These are phyloP conservation scores for Lutjanus campechanus DNA, from an alignment of 2,797 vertebrate species.

Conservation along the genomic window DNA sequence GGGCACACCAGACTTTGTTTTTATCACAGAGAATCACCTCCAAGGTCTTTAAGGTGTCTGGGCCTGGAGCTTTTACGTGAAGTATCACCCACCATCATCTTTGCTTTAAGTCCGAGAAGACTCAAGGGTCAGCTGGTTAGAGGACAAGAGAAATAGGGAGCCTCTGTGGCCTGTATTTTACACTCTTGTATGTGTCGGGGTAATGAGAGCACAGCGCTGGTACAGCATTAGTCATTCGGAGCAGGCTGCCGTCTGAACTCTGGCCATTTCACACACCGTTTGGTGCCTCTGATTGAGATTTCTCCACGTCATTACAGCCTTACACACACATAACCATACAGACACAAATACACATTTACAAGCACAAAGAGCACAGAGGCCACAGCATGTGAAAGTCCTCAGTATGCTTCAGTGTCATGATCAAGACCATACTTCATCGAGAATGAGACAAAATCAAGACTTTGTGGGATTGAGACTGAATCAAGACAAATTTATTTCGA, in stretches of 20 bases:
- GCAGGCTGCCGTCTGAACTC: constrained; percentile 62
- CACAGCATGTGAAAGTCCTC: background rate
- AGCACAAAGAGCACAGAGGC: background rate
- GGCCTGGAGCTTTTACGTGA: constrained; percentile 30
- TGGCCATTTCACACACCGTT: constrained; percentile 72
- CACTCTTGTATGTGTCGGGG: constrained; percentile 29
- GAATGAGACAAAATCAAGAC: too few relatives aligned
- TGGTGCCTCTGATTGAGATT: constrained; percentile 67
- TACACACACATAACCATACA: background rate
- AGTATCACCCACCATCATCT: constrained; percentile 3
- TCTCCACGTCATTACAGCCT: constrained; percentile 56
- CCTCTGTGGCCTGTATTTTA: constrained; percentile 37
- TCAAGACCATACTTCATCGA: too few relatives aligned
- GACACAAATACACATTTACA: background rate
- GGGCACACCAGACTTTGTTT: background rate
- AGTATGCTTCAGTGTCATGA: too few relatives aligned
- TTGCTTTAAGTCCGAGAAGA: constrained; percentile 30
- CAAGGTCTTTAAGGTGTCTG: constrained; percentile 22
- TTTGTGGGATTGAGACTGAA: too few relatives aligned
- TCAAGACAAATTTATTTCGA: too few relatives aligned
- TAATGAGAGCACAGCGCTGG: constrained; percentile 52
- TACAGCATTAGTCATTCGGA: constrained; percentile 62
- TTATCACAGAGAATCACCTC: constrained; percentile 10
- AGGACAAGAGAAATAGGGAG: constrained; percentile 28
- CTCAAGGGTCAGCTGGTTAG: constrained; percentile 27